Conservation (phyloP, 92 coral and sea anemone species). For the Palythoa grandiflora region DNA sequence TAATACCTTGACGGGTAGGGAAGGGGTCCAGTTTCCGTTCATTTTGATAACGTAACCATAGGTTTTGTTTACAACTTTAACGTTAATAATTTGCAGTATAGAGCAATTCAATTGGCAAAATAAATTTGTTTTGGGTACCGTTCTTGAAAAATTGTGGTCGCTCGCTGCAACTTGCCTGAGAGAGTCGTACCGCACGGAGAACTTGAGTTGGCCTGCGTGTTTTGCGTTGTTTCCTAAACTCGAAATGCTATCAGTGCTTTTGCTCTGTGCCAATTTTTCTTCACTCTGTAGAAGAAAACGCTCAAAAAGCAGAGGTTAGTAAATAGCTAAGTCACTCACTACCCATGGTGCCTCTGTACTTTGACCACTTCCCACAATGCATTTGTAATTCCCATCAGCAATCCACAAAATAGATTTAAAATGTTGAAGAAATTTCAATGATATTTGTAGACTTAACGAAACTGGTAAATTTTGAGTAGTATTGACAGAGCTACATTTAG, state of each 20-base stretch:
- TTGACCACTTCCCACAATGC: neutral
- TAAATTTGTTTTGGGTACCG: neutral
- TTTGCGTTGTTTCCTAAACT: slow-evolving; percentile 5
- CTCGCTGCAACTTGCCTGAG: slow-evolving; percentile 59
- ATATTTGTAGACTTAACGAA: too few species aligned
- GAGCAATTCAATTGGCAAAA: too few species aligned
- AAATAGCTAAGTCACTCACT: neutral
- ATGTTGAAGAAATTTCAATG: neutral
- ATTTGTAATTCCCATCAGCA: neutral
- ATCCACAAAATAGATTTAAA: neutral
- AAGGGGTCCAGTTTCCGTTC: too few species aligned
- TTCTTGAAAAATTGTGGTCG: neutral
- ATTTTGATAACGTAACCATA: too few species aligned
- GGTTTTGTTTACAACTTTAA: too few species aligned
- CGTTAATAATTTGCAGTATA: too few species aligned
- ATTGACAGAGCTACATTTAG: too few species aligned
- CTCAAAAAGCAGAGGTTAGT: neutral
- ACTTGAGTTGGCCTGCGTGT: slow-evolving; percentile 69
- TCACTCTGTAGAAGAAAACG: slow-evolving; percentile 73
- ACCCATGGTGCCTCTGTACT: neutral
- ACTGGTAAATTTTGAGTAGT: too few species aligned
- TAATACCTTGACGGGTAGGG: too few species aligned
- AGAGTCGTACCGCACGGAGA: slow-evolving; percentile 80
- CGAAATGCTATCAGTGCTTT: slow-evolving; percentile 42
- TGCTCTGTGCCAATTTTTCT: slow-evolving; percentile 69